phyloP scores from a whole-genome alignment of 2,113 vertebrate species.

The Pelmatolapia mariae region DNA sequence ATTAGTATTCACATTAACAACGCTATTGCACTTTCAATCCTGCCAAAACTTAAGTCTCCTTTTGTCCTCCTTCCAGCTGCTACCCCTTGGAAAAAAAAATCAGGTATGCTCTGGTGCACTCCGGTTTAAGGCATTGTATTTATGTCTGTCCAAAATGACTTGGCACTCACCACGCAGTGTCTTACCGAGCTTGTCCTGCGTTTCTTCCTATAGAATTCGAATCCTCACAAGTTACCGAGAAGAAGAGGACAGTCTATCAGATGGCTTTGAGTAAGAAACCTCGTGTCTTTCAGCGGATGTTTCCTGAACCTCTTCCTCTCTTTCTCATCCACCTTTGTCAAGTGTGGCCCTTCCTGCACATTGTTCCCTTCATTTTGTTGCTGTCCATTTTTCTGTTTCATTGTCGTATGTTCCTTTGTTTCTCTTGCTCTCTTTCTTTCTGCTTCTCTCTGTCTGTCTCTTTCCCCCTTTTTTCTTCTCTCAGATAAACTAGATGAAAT shows the following conservation, averaged over 20 bases:
- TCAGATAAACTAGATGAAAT: conserved; percentile 93
- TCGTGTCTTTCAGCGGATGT: conserved; percentile 4
- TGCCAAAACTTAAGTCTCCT: conserved; percentile 66
- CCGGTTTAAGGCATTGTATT: neutral
- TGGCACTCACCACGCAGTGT: neutral
- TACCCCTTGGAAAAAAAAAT: conserved; percentile 91
- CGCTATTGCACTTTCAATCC: conserved; percentile 42
- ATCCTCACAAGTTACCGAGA: conserved; percentile 83
- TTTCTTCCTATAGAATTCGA: conserved; percentile 78
- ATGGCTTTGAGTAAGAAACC: conserved; percentile 88
- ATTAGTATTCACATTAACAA: conserved; percentile 63
- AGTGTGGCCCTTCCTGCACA: conserved; percentile 7
- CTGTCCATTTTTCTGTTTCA: conserved; percentile 49
- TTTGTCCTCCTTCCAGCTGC: conserved; percentile 74
- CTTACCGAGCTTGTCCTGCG: neutral
- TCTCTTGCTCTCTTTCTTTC: neutral
- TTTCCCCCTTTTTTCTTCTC: conserved; percentile 15
- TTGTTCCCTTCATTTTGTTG: neutral
- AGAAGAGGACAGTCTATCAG: conserved; percentile 93
- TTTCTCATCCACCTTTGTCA: conserved; percentile 6
- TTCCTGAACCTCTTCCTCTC: neutral
- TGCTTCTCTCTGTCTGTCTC: neutral
- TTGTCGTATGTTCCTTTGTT: conserved; percentile 19
- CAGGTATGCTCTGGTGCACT: conserved; percentile 73
- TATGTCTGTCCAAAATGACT: conserved; percentile 18